A percentile compares a stretch with the other conserved stretches of the same genome.
Evolutionary conservation across 2,113 vertebrate species (phyloP).

Genomic region (Callaeas wilsoni): DNA sequence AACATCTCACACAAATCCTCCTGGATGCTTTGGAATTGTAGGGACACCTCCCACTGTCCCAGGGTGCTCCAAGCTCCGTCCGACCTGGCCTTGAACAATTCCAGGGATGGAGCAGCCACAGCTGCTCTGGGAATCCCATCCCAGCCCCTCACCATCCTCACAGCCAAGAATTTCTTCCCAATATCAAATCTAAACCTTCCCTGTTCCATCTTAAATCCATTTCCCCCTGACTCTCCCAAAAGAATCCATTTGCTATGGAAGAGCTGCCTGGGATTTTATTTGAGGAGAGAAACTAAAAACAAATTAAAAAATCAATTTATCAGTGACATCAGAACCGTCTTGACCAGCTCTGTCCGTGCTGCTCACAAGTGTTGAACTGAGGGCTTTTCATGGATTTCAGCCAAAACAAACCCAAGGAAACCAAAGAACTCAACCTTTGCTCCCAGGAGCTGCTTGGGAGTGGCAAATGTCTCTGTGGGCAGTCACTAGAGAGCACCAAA

Average conservation of each 20-base stretch:
- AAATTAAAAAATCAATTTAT: neutral
- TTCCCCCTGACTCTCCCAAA: no score
- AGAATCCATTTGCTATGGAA: neutral
- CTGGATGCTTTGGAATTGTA: neutral
- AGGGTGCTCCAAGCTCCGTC: neutral
- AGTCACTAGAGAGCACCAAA: conserved; percentile 52
- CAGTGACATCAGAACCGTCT: neutral
- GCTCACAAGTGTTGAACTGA: neutral
- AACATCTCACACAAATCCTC: neutral
- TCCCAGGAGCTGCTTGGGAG: neutral
- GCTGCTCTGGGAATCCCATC: neutral
- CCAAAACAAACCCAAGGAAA: neutral
- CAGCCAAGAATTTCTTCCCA: neutral
- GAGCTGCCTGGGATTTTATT: neutral
- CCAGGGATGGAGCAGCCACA: neutral
- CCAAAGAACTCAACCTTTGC: neutral
- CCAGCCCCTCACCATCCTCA: neutral
- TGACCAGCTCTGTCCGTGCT: neutral
- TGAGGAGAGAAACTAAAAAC: neutral
- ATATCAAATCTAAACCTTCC: neutral
- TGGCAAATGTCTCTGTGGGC: neutral
- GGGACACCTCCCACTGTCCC: neutral
- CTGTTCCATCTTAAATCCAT: neutral
- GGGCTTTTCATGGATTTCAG: neutral
- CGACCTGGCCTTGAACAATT: rapidly evolving